Evolutionary conservation across 1,140 invertebrate genomes (phyloP).

Genomic region (Heterodera carotae): DNA sequence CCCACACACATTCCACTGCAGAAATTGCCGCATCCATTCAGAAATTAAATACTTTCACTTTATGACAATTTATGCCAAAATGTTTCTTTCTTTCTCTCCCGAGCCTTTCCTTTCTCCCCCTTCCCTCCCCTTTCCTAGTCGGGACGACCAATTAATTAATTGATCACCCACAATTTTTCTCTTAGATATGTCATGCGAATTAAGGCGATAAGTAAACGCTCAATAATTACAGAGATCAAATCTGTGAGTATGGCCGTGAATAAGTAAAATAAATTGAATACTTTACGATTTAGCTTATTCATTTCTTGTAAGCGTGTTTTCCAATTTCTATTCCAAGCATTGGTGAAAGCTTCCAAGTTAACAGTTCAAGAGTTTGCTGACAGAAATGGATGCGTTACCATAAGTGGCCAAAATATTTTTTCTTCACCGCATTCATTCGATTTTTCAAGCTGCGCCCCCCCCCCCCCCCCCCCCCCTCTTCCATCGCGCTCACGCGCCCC

Average conservation of each 20-base stretch:
- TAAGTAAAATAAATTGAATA: no score
- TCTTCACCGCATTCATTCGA: no score
- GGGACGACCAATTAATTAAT: neutral
- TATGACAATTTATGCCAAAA: neutral
- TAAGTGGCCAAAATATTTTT: no score
- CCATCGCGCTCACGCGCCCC: no score
- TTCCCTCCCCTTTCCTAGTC: neutral
- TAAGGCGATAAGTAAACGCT: neutral
- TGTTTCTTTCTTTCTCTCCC: neutral
- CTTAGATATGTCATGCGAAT: neutral
- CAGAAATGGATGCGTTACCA: no score
- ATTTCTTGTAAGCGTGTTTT: neutral
- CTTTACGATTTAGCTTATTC: neutral
- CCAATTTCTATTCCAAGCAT: no score
- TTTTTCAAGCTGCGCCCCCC: no score
- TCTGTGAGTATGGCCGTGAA: no score
- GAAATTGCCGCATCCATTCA: conserved; percentile 3
- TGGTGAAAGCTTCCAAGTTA: no score
- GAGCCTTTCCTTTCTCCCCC: neutral
- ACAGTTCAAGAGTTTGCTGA: no score
- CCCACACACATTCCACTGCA: conserved; percentile 9
- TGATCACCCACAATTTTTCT: neutral
- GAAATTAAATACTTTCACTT: neutral
- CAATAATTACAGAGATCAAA: neutral
- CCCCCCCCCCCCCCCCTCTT: no score